Conservation (phyloP, 64 coral and sea anemone species). For the Porites australiensis region DNA sequence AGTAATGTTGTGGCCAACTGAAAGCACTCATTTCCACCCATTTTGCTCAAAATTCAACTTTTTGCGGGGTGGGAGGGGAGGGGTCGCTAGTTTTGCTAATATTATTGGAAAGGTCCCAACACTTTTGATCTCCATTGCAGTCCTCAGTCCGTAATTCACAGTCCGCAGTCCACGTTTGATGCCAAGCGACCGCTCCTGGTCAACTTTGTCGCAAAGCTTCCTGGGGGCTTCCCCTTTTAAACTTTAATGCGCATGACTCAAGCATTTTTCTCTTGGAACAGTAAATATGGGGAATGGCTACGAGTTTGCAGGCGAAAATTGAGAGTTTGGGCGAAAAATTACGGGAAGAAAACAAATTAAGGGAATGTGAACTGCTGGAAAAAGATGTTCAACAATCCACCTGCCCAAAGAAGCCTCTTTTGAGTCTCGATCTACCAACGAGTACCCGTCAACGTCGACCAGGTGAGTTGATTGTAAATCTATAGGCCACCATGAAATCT, state of each 20-base stretch:
- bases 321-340: constrained; percentile 92
- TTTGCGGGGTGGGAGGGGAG: too few species aligned
- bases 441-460: constrained; percentile 60
- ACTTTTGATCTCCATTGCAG: too few species aligned
- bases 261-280: constrained; percentile 51
- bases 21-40: too few species aligned
- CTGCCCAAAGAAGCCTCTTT: constrained; percentile 67
- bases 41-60: too few species aligned
- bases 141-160: too few species aligned
- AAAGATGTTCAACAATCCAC: constrained; percentile 71
- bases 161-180: not conserved
- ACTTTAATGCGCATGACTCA: constrained; percentile 76
- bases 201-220: not conserved
- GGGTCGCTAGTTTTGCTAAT: too few species aligned
- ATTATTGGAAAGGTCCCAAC: too few species aligned
- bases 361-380: constrained; percentile 60
- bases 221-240: constrained; percentile 37
- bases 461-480: constrained; percentile 49
- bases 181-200: not conserved
- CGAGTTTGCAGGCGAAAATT: constrained; percentile 89
- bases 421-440: constrained; percentile 62
- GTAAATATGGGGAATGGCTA: constrained; percentile 99
- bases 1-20: too few species aligned
- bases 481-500: constrained; percentile 59
- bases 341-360: constrained; percentile 90